Evolutionary conservation across 2,888 invertebrate species (phyloP).

Genomic region (Ecdyonurus torrentis): DNA sequence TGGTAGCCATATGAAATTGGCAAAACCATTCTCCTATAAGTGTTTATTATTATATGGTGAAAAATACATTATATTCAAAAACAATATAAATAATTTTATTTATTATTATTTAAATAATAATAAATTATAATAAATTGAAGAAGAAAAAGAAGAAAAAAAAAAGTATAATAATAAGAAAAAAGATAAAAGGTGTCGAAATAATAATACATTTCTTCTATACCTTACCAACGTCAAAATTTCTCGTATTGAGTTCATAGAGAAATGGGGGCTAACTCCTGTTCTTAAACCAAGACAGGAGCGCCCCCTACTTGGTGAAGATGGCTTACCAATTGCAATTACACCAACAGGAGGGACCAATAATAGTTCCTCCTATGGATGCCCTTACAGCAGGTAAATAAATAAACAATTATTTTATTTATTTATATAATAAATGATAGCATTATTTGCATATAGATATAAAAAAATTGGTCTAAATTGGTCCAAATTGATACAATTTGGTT

Average conservation of each 20-base stretch:
- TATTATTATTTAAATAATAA: not conserved
- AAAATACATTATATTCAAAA: too few species aligned
- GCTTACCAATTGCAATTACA: not conserved
- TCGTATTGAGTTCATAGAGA: slow-evolving; percentile 93
- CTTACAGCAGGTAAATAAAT: not conserved
- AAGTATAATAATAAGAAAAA: not conserved
- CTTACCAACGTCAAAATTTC: slow-evolving; percentile 60
- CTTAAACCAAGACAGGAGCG: slow-evolving; percentile 88
- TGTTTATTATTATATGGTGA: not conserved
- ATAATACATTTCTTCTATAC: too few species aligned
- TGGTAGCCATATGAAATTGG: not conserved
- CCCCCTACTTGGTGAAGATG: slow-evolving; percentile 26
- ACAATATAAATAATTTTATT: not conserved
- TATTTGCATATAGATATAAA: too few species aligned
- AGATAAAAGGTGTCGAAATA: too few species aligned
- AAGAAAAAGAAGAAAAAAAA: not conserved
- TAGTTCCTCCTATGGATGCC: not conserved
- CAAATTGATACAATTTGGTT: too few species aligned
- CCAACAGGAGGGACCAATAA: not conserved
- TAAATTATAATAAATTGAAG: not conserved
- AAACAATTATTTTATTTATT: too few species aligned
- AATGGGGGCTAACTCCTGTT: slow-evolving; percentile 97
- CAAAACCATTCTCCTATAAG: not conserved
- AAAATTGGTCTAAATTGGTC: too few species aligned
- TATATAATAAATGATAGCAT: too few species aligned